Conservation (phyloP, 1,140 invertebrate genomes). For the Drosophila nigrodunni region DNA sequence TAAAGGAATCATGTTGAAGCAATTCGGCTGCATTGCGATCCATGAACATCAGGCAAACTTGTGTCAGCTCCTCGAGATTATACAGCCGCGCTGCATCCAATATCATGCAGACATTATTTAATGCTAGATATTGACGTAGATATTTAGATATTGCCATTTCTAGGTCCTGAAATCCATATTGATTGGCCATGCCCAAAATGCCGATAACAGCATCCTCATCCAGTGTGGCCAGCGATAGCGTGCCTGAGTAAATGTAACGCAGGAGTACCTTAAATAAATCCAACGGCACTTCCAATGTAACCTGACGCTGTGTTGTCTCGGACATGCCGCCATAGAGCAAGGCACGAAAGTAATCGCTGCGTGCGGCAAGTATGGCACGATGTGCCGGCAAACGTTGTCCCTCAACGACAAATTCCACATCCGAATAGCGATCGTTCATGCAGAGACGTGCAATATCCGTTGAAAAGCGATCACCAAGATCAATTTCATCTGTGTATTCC, state of each 20-base stretch:
- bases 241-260: conserved; percentile 97
- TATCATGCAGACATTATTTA: conserved; percentile 96
- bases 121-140: conserved; percentile 93
- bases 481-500: conserved; percentile 64
- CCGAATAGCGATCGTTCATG: conserved; percentile 94
- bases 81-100: conserved; percentile 93
- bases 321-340: conserved; percentile 96
- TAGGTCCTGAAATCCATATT: conserved; percentile 97
- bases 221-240: conserved; percentile 92
- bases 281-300: conserved; percentile 94
- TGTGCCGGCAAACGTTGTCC: conserved; percentile 94
- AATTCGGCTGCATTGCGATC: conserved; percentile 95
- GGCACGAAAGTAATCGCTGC: conserved; percentile 97
- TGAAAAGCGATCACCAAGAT: conserved; percentile 76
- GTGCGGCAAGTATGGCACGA: conserved; percentile 92
- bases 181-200: conserved; percentile 95
- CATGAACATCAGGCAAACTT: conserved; percentile 92
- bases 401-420: conserved; percentile 95
- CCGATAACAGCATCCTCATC: conserved; percentile 95
- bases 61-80: conserved; percentile 87
- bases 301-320: conserved; percentile 93
- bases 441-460: conserved; percentile 90
- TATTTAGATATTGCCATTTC: conserved; percentile 97
- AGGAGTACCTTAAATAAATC: conserved; percentile 95
- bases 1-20: conserved; percentile 93